Evolutionary conservation across 2,888 invertebrate genomes (phyloP), one percentile per base, ranked within the genome.

Genomic region (Heliconius charithonia): DNA sequence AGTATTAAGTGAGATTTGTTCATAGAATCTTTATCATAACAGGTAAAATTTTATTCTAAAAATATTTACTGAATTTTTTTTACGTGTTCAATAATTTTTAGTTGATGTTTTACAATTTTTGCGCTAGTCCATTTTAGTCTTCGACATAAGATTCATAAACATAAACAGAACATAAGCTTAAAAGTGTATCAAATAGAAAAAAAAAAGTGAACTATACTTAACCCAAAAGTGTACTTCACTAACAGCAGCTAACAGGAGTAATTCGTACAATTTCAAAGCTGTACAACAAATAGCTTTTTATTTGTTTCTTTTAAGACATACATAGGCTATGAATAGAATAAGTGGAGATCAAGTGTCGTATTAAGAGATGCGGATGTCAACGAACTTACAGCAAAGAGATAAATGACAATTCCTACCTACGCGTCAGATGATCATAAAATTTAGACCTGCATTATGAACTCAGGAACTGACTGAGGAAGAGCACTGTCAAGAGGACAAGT

Each of bases 371-470:
- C 75, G 66, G 73, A 78, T 74, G 80, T 80, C 78, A 80, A 80
- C 63, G 80, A 80, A 63, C 80, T 76, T n/a, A 65, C 73, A 76
- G 63, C 76, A 78, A 80, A 75, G 73, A 45, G 74, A 75, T 69
- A 69, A 76, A 76, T 74, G 76, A 66, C 80, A 74, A 62, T 65
- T 29, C 29, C 78, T 45, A 56, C 80, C 80, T 76, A 78, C 80
- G 73, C 75, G 32, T 62, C 25, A 66, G 41, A 76, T 80, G 65
- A 69, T 67, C 45, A 51, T 66, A 73, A 73, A 65, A 69, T 80
- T 76, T 73, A 78, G 59, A 70, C 27, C 51, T 80, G 78, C 78
- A 73, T 32, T 62, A 76, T 29, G 25, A 59, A 32, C 27, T 13
- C 4, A 29, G 22, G 25, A 65, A 29, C 27, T 25, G 2, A 27